A percentile compares a stretch with the other conserved stretches of the same genome.
These are phyloP conservation scores for Rhodeus uyekii DNA, from an alignment of 2,797 vertebrate genomes.

Conservation along the genomic window DNA sequence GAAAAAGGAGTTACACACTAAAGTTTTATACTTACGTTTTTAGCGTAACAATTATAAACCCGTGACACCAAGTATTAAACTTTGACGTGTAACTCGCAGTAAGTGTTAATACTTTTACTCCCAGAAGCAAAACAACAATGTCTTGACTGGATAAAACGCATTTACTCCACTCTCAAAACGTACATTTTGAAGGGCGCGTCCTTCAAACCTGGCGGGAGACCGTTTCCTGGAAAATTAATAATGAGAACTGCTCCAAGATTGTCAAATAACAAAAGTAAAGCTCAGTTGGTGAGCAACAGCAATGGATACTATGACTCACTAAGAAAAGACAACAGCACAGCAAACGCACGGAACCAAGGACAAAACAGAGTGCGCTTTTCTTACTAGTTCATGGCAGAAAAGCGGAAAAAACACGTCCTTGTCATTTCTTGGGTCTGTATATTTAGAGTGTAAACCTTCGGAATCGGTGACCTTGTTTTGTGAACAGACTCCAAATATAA, in stretches of 20 bases:
- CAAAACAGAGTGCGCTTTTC: conserved; percentile 22
- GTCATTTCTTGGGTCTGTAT: conserved; percentile 1
- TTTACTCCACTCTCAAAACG: neutral
- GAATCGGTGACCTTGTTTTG: conserved; percentile 24
- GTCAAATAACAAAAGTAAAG: conserved; percentile 14
- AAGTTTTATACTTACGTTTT: neutral
- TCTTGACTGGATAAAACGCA: neutral
- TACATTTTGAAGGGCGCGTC: neutral
- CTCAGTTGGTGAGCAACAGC: neutral
- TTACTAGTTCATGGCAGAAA: neutral
- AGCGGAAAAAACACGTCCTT: neutral
- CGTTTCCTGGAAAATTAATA: neutral
- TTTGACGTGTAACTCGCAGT: neutral
- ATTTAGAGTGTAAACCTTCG: conserved; percentile 3
- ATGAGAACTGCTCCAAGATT: neutral
- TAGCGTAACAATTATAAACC: neutral
- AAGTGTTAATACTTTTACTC: neutral
- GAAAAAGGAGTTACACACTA: neutral
- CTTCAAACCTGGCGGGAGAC: neutral
- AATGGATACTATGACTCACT: conserved; percentile 45
- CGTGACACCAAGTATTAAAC: neutral
- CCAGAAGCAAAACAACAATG: neutral
- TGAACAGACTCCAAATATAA: neutral
- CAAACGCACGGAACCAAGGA: conserved; percentile 16
- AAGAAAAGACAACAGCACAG: neutral